phyloP scores from a whole-genome alignment of 2,797 vertebrate species.

The Pangasius macronema region DNA sequence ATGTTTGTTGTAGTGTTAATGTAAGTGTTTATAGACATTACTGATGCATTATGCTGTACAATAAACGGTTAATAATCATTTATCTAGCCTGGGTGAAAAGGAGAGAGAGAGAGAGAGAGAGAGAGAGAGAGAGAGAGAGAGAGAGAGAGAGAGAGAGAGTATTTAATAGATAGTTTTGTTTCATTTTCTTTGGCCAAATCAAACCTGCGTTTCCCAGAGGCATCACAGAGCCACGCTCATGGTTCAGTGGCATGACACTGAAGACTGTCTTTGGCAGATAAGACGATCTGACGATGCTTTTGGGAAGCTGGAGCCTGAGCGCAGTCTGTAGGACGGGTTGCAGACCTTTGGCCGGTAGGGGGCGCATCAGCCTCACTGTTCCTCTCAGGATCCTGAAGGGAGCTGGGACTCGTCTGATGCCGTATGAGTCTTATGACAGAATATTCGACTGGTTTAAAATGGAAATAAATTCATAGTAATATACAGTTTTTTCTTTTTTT shows the following conservation, averaged over 20 bases:
- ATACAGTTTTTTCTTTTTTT: background rate
- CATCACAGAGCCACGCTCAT: too few species aligned
- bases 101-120: background rate
- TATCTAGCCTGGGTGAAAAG: background rate
- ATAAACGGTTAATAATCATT: background rate
- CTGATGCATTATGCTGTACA: background rate
- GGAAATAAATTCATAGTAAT: background rate
- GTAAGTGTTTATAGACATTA: background rate
- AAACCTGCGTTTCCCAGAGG: background rate
- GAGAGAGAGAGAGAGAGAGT: background rate
- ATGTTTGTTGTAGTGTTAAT: background rate
- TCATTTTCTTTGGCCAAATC: background rate
- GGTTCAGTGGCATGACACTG: background rate
- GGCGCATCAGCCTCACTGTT: constrained; percentile 69
- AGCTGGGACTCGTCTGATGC: constrained; percentile 51
- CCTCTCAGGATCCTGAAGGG: constrained; percentile 19
- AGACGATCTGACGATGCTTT: background rate
- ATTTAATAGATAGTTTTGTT: background rate
- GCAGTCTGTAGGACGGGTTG: constrained; percentile 14
- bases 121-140: background rate
- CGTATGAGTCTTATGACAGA: background rate
- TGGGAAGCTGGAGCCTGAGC: background rate
- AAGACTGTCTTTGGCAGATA: background rate
- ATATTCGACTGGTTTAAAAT: constrained; percentile 3
- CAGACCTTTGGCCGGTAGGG: constrained; percentile 57